Conservation (phyloP, 2,888 invertebrate species). For the Epistrophella euchroma region DNA sequence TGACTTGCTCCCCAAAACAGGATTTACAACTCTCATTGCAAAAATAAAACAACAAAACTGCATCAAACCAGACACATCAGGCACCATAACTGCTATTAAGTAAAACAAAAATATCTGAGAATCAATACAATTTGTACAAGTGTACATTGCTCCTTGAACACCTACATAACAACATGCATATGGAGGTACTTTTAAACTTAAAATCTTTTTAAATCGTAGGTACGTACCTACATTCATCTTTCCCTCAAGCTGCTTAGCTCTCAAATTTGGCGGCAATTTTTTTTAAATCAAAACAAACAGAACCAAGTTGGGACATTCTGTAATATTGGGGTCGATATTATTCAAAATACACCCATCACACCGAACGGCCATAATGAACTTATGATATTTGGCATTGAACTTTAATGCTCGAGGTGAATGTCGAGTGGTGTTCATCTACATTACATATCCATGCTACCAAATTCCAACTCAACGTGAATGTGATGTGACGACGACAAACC, state of each 20-base stretch:
- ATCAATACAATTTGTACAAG: no score
- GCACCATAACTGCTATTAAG: constrained; percentile 2
- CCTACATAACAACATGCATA: neutral
- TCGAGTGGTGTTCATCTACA: constrained; percentile 25
- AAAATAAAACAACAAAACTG: constrained; percentile 13
- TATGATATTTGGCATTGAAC: constrained; percentile 65
- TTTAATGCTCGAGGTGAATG: constrained; percentile 5
- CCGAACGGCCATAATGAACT: neutral
- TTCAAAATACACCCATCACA: neutral
- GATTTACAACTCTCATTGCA: constrained; percentile 60
- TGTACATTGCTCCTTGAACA: neutral
- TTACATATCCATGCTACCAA: constrained; percentile 13
- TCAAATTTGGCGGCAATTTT: constrained; percentile 16
- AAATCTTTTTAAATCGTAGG: no score
- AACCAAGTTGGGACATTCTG: neutral
- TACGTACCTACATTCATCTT: neutral
- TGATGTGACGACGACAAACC: neutral
- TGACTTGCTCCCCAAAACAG: constrained; percentile 59
- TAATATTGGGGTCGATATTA: neutral
- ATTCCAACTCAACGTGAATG: neutral
- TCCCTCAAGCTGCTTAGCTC: no score
- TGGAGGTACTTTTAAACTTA: neutral
- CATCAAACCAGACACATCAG: neutral
- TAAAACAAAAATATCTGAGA: constrained; percentile 10
- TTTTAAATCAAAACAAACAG: constrained; percentile 35